Base-by-base conservation (phyloP, 1,140 invertebrate species). In the Pinna nobilis region DNA sequence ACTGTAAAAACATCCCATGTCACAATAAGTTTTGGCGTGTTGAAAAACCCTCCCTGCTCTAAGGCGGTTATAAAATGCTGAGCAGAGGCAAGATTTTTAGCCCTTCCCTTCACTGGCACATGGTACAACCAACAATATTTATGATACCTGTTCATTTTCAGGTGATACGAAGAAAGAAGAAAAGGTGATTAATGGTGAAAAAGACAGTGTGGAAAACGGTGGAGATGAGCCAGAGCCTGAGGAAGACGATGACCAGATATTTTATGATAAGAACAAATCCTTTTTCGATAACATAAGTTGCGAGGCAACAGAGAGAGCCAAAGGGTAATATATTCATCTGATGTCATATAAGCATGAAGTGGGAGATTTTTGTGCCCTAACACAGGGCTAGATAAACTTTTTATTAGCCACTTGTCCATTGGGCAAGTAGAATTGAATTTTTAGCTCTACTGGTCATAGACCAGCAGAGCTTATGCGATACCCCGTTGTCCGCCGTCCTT, bases 261-360 rank as follows among this genome's bases (percentile, higher is more conserved):
- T 91, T 87, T 99, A 99, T 88, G 95, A 99, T 88, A 98, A 98
- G 90, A 93, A 93, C 72, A 98, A 98, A 89, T 99, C 97, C 55
- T 99, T 99, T 92, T 99, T 99, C 90, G 98, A 99, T 89, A 97
- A 95, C 83, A 99, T 99, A 81, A 98, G 96, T 77, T 99, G 98
- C 90, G 98, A 99, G 89, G 95, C 98, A 77, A 94, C 97, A 41
- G 97, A 99, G 88, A 94, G 95, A 90, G 93, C 92, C 88, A 94
- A 94, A 91, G 94, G 94, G 93, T 94, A 87, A 88, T 89, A n/a
- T n/a, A n/a, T n/a, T n/a, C n/a, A n/a, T n/a, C n/a, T n/a, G n/a
- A n/a, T n/a, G n/a, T n/a, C n/a, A n/a, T n/a, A n/a, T n/a, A n/a
- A n/a, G n/a, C n/a, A n/a, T n/a, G n/a, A n/a, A n/a, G n/a, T n/a